Evolutionary conservation across 2,797 vertebrate species (phyloP).

Genomic region (Rhodeus uyekii): DNA sequence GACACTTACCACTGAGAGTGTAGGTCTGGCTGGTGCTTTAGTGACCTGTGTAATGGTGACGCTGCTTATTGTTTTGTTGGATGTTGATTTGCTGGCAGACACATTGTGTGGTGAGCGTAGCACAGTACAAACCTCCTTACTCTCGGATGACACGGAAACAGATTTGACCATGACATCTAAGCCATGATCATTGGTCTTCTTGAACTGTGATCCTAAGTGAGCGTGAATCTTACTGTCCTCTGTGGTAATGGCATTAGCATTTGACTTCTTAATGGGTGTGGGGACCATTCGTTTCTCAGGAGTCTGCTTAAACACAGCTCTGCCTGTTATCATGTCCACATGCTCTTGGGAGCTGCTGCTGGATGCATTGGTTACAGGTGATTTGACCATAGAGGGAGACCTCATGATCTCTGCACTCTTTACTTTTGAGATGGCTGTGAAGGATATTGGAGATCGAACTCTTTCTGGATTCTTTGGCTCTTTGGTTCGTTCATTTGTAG

Average conservation of each 20-base stretch:
- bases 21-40: conserved; percentile 81
- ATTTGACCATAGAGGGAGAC: conserved; percentile 74
- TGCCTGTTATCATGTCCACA: conserved; percentile 91
- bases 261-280: conserved; percentile 83
- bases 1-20: conserved; percentile 84
- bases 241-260: conserved; percentile 88
- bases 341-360: conserved; percentile 82
- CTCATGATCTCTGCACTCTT: conserved; percentile 83
- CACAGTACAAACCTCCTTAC: conserved; percentile 87
- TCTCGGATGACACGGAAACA: conserved; percentile 75
- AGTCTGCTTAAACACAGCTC: conserved; percentile 94
- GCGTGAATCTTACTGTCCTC: conserved; percentile 99
- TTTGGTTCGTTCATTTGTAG: conserved; percentile 80
- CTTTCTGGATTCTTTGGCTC: conserved; percentile 80
- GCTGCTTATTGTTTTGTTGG: conserved; percentile 93
- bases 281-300: conserved; percentile 95
- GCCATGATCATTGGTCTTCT: conserved; percentile 69
- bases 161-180: conserved; percentile 87
- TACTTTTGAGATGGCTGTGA: conserved; percentile 91
- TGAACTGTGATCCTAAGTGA: conserved; percentile 87
- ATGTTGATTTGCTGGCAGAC: conserved; percentile 75
- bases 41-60: conserved; percentile 91
- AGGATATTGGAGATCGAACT: conserved; percentile 91
- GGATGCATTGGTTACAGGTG: conserved; percentile 90
- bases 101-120: conserved; percentile 88